phyloP scores from a whole-genome alignment of 2,888 invertebrate species.

The Pandemis cinnamomeana region DNA sequence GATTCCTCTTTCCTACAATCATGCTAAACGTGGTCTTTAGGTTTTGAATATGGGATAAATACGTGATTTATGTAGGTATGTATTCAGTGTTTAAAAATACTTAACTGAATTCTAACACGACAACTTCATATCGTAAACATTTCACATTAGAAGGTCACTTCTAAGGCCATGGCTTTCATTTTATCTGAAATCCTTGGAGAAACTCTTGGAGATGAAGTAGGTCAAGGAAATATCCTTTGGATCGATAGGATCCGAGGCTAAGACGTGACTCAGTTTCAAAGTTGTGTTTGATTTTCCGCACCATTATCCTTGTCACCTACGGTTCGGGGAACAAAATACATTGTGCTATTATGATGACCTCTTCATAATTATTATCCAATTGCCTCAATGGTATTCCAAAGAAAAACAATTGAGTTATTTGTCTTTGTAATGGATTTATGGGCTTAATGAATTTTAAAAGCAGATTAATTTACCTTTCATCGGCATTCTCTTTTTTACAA shows the following conservation, averaged over 20 bases:
- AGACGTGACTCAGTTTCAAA: constrained; percentile 47
- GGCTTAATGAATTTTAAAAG: too few relatives aligned
- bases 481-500: neutral
- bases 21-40: too few relatives aligned
- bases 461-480: neutral
- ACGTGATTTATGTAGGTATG: neutral
- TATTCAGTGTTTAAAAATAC: neutral
- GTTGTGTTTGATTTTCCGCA: constrained; percentile 43
- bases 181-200: constrained; percentile 32
- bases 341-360: constrained; percentile 2
- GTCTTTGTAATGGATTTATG: neutral
- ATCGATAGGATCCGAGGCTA: constrained; percentile 44
- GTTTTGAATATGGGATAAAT: too few relatives aligned
- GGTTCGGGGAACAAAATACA: constrained; percentile 17
- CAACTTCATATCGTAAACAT: constrained; percentile 3
- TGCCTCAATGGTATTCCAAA: neutral
- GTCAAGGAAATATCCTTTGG: constrained; percentile 64
- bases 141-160: constrained; percentile 5
- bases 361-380: neutral
- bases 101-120: neutral
- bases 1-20: too few relatives aligned
- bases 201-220: constrained; percentile 47
- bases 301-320: constrained; percentile 51
- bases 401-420: neutral
- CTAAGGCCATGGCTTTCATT: constrained; percentile 25